phyloP scores from a whole-genome alignment of 1,140 invertebrate genomes.

The Alviniconcha marisindica region DNA sequence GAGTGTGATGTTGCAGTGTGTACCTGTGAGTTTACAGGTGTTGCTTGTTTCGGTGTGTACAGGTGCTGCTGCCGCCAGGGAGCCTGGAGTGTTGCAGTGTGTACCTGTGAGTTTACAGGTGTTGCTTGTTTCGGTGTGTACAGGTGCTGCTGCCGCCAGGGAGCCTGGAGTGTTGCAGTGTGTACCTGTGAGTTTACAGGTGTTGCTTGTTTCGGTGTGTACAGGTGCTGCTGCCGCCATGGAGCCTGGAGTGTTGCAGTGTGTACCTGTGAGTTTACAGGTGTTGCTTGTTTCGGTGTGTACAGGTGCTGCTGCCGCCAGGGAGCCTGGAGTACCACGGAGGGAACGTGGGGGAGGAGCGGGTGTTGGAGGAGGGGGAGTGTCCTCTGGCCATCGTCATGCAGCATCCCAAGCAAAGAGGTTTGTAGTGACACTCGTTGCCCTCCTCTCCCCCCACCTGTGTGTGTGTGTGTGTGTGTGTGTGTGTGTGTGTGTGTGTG shows the following conservation, averaged over 20 bases:
- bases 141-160: too few relatives aligned
- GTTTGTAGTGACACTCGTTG: constrained; percentile 75
- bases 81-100: too few relatives aligned
- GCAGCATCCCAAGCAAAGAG: constrained; percentile 77
- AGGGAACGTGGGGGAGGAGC: constrained; percentile 81
- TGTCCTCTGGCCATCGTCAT: constrained; percentile 92
- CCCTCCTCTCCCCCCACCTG: neutral
- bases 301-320: constrained; percentile 68
- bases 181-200: neutral
- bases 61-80: too few relatives aligned
- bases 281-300: constrained; percentile 1
- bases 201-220: too few relatives aligned
- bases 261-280: constrained; percentile 60
- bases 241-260: constrained; percentile 78
- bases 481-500: constrained; percentile 4
- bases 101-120: neutral
- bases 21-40: neutral
- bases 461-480: constrained; percentile 2
- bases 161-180: too few relatives aligned
- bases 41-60: too few relatives aligned
- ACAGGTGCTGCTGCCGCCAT: too few relatives aligned
- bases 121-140: too few relatives aligned
- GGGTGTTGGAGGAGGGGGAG: constrained; percentile 97
- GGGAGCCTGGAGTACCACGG: constrained; percentile 77
- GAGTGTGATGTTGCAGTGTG: too few relatives aligned